Conservation (phyloP, 2,113 vertebrate genomes). For the Brachirus orientalis region DNA sequence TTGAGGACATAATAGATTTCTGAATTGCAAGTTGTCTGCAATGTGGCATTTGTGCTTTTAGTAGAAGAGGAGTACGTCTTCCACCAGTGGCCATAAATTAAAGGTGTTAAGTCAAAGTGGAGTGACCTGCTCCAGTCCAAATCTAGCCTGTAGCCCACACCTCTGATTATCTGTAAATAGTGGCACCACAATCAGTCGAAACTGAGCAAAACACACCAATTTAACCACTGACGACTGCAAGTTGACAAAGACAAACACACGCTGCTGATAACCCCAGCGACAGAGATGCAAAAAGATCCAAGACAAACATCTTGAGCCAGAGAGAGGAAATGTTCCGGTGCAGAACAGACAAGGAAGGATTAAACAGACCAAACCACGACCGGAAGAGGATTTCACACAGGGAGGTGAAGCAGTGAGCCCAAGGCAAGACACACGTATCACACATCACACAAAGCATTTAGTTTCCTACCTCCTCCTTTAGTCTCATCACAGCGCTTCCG, state of each 20-base stretch:
- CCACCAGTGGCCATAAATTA: background rate
- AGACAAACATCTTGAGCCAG: slow-evolving; percentile 60
- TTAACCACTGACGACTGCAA: slow-evolving; percentile 30
- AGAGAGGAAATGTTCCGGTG: slow-evolving; percentile 42
- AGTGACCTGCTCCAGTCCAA: background rate
- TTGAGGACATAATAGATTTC: too few species aligned
- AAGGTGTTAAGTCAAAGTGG: too few species aligned
- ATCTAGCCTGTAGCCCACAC: slow-evolving; percentile 31
- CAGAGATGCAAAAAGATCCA: slow-evolving; percentile 52
- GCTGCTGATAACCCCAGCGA: slow-evolving; percentile 41
- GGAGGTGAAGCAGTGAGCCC: slow-evolving; percentile 62
- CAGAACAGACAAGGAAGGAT: slow-evolving; percentile 57
- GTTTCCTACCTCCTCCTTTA: slow-evolving; percentile 74
- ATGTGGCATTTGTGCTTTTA: too few species aligned
- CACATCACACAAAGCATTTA: slow-evolving; percentile 51
- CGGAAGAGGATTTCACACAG: slow-evolving; percentile 50
- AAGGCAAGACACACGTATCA: slow-evolving; percentile 52
- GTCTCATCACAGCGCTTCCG: slow-evolving; percentile 67
- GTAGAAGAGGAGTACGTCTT: too few species aligned
- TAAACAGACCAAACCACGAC: slow-evolving; percentile 58
- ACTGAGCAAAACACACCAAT: slow-evolving; percentile 35
- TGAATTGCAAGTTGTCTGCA: too few species aligned
- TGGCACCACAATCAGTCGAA: slow-evolving; percentile 1
- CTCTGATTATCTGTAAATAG: slow-evolving; percentile 34
- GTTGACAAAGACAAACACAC: slow-evolving; percentile 42